Base-by-base conservation (phyloP, 1,140 invertebrate species). In the Epicauta chinensis region DNA sequence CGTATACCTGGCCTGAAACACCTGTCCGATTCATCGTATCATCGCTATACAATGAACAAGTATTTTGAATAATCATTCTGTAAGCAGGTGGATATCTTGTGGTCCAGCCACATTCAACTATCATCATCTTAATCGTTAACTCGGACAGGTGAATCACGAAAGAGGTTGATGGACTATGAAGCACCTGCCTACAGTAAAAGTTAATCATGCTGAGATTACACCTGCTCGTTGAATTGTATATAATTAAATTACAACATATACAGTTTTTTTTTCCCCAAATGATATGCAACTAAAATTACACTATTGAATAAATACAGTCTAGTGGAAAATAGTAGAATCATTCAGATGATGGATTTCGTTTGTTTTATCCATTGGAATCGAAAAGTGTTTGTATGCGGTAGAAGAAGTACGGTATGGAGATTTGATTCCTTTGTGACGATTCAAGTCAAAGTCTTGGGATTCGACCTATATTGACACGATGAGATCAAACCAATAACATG, bases 401-500 rank as follows among this genome's bases (percentile, higher is more conserved):
- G 7, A 5, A 23, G 23, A 23, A 7, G 23, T 23, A 23, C 23
- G 23, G 23, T 23, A 5, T 23, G 23, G 4, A 23, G 29, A 41
- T 50, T 50, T 16, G 39, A 43, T 51, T 51, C 49, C 35, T 51
- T 51, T 51, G 39, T 51, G 49, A 51, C 15, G 32, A 51, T 16
- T 43, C 17, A 30, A 11, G 39, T 42, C 41, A 35, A 51, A 51
- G 49, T 43, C 49, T 36, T 23, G 23, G 23, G 23, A 23, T 29
- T 37, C 45, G 37, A 38, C 54, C 47, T 55, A 54, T 61, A 62
- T 64, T 61, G 62, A 64, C 64, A 64, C 52, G 56, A 44, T 42
- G 50, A 53, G 64, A 64, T 66, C 62, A 64, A 66, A 66, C 62
- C 64, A 66, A 66, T 64, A 66, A 63, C 62, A 66, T 64, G 64